Conservation (phyloP, 1,140 invertebrate species). For the Bemisia tabaci region DNA sequence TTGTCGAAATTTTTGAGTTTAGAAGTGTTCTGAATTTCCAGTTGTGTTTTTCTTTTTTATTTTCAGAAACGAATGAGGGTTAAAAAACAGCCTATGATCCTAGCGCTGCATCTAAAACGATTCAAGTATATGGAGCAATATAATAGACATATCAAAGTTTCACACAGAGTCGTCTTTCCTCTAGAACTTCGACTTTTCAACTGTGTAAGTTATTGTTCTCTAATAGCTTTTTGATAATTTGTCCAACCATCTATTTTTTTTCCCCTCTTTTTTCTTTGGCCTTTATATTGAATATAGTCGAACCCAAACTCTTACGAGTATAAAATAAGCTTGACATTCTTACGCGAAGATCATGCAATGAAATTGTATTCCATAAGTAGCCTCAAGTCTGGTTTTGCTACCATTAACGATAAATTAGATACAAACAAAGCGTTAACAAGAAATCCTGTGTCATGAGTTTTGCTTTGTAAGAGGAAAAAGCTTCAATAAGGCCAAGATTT, state of each 20-base stretch:
- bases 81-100: constrained; percentile 93
- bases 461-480: too few relatives aligned
- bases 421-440: too few relatives aligned
- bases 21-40: too few relatives aligned
- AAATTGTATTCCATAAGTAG: too few relatives aligned
- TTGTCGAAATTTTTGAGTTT: too few relatives aligned
- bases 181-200: constrained; percentile 95
- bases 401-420: too few relatives aligned
- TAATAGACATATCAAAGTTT: constrained; percentile 96
- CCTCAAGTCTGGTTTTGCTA: too few relatives aligned
- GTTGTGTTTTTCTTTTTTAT: constrained; percentile 21
- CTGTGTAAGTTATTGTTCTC: constrained; percentile 49
- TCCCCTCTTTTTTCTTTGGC: background rate
- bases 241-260: background rate
- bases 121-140: constrained; percentile 99
- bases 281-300: background rate
- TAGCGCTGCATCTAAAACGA: constrained; percentile 93
- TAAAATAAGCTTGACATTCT: too few relatives aligned
- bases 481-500: too few relatives aligned
- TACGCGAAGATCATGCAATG: background rate
- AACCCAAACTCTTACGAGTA: too few relatives aligned
- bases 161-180: constrained; percentile 96
- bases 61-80: constrained; percentile 89
- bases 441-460: too few relatives aligned
- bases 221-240: background rate